Evolutionary conservation across 2,888 invertebrate species (phyloP), one percentile per base, ranked within the genome.

Genomic region (Resseliella maxima): DNA sequence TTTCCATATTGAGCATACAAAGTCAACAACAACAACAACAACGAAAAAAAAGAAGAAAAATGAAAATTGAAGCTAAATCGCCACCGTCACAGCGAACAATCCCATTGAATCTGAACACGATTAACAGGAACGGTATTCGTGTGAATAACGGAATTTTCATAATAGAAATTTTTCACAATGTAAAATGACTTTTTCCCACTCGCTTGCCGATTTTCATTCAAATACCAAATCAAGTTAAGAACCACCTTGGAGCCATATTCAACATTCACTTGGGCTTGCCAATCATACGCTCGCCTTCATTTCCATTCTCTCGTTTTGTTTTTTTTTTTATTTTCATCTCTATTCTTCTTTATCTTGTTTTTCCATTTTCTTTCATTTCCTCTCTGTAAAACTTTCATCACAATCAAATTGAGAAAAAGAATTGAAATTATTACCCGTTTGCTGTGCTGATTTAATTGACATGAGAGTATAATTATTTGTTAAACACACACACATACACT

Each of bases 61-160:
- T n/a, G n/a, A n/a, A n/a, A n/a, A n/a, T n/a, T n/a, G n/a, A n/a
- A n/a, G n/a, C n/a, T 83, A 83, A 83, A 83, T 83, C 83, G 83
- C 83, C 83, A 83, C 15, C 36, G 38, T 38, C 24, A 38, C 24
- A 83, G 24, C 41, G 35, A 36, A 31, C 15, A 72, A 83, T 83
- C 5, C 24, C 64, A 15, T 27, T 27, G 64, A 24, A 64, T n/a
- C 64, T 24, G 15, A 3, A 36, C 81, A 36, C 36, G n/a, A 83
- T 27, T 38, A 36, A 83, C 83, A 21, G 46, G 38, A 38, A 38
- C 21, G 24, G 21, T 38, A 27, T n/a, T 12, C 24, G 24, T 83
- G 83, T 38, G 83, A 83, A 83, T 83, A 83, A 83, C 83, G 83
- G 83, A 83, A 83, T 83, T 83, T 38, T 83, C 38, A 38, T 38